Base-by-base conservation (phyloP, 1,140 invertebrate genomes). In the Drosophila subobscura region DNA sequence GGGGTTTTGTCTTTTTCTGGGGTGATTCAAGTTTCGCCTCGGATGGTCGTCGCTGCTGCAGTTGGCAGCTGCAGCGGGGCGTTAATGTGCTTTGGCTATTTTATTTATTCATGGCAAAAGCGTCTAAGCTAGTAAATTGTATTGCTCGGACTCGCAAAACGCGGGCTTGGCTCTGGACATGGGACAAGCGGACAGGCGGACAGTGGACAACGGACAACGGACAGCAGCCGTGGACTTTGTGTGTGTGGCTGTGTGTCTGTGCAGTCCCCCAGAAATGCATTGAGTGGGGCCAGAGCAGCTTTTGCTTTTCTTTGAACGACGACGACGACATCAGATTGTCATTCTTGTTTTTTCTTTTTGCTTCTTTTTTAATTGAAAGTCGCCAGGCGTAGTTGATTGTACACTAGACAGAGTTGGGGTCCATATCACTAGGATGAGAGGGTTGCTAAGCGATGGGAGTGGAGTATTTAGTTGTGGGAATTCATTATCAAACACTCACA, bases 361-460 rank as follows among this genome's bases (percentile, higher is more conserved):
- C 79, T 89, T 88, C 84, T 88, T 88, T 88, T 88, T 88, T 89
- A 88, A 88, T 88, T 88, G 83, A 88, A 88, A 88, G 83, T 88
- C 81, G 81, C 83, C 83, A 71, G 70, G 78, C 81, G 67, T 74
- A 80, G 81, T 80, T 86, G 77, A 66, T 51, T 72, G 59, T 86
- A 77, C 80, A 25, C 81, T 85, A 25, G 44, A 49, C 25, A 66
- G 46, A 50, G 65, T 37, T 41, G 59, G 44, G 66, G 77, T 3
- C 7, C 41, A 52, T 56, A n/a, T 49, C 51, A 40, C 45, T 77
- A 12, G 10, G 7, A 0, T 8, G 14, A 33, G 33, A 44, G 2
- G 23, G 16, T 54, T 61, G 42, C 47, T 14, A 12, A 29, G 25
- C 12, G 25, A 29, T 41, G 25, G 41, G 41, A 14, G 25, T 44